phyloP scores from a whole-genome alignment of 2,888 invertebrate species.

The Lasioglossum oenotherae region DNA sequence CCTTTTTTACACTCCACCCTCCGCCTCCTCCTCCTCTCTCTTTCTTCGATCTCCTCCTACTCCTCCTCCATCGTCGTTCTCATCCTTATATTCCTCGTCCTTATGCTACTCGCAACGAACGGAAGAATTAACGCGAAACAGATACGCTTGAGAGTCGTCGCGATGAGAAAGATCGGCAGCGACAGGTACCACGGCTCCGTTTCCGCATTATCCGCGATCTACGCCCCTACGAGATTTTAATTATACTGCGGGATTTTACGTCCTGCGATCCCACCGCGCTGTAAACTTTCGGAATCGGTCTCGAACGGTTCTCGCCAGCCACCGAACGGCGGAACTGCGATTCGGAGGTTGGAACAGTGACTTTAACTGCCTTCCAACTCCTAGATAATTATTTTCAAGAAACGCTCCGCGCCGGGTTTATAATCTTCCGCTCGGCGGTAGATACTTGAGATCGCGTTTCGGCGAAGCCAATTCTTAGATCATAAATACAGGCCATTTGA shows the following conservation, averaged over 20 bases:
- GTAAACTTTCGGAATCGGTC: constrained; percentile 22
- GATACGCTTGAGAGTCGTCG: constrained; percentile 15
- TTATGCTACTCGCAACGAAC: background rate
- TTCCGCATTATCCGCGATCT: constrained; percentile 12
- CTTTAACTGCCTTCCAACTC: background rate
- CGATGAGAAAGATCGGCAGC: constrained; percentile 45
- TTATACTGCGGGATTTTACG: constrained; percentile 27
- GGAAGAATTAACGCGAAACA: constrained; percentile 21
- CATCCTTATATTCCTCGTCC: background rate
- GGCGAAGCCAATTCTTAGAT: background rate
- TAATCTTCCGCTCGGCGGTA: background rate
- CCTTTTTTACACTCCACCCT: background rate
- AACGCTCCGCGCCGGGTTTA: background rate
- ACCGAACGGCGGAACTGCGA: background rate
- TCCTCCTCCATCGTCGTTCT: background rate
- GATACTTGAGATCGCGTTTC: background rate
- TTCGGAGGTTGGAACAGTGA: background rate
- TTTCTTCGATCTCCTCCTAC: background rate
- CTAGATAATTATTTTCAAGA: constrained; percentile 2
- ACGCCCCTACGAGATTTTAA: constrained; percentile 20
- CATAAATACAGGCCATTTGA: background rate
- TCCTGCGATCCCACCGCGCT: no score
- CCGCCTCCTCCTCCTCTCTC: background rate
- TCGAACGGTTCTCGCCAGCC: background rate
- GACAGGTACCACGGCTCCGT: constrained; percentile 53